These are phyloP conservation scores for Fratercula arctica DNA, from an alignment of 2,797 vertebrate genomes.

Conservation along the genomic window DNA sequence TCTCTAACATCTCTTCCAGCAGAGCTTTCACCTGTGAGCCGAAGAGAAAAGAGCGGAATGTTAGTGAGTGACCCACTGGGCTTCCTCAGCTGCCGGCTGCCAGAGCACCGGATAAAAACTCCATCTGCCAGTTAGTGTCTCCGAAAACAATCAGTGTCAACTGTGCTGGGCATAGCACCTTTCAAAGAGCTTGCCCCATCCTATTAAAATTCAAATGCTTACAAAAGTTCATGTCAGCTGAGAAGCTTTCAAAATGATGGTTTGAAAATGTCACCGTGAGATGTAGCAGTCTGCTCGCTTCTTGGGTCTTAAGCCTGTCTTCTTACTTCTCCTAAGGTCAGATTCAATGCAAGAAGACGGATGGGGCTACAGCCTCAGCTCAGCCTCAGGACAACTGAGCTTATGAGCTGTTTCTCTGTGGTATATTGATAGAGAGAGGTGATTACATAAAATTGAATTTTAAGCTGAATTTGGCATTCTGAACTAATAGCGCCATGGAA, in stretches of 20 bases:
- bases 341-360: not conserved
- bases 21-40: constrained; percentile 82
- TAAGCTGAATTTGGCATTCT: constrained; percentile 13
- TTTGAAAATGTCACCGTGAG: not conserved
- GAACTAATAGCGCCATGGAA: not conserved
- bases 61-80: not conserved
- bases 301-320: not conserved
- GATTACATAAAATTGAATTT: constrained; percentile 23
- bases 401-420: not conserved
- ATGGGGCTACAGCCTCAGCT: not conserved
- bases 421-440: not conserved
- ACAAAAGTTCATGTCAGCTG: not conserved
- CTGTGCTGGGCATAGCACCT: not conserved
- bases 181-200: not conserved
- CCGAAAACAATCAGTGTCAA: not conserved
- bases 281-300: not conserved
- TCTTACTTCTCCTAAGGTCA: not conserved
- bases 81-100: not conserved
- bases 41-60: not conserved
- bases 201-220: constrained; percentile 2
- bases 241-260: not conserved
- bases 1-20: constrained; percentile 91
- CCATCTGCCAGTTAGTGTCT: not conserved
- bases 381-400: not conserved
- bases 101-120: not conserved